A percentile compares a stretch with the other conserved stretches of the same genome.
These are phyloP conservation scores for Momotus momota DNA, from an alignment of 2,797 vertebrate species.

Conservation along the genomic window DNA sequence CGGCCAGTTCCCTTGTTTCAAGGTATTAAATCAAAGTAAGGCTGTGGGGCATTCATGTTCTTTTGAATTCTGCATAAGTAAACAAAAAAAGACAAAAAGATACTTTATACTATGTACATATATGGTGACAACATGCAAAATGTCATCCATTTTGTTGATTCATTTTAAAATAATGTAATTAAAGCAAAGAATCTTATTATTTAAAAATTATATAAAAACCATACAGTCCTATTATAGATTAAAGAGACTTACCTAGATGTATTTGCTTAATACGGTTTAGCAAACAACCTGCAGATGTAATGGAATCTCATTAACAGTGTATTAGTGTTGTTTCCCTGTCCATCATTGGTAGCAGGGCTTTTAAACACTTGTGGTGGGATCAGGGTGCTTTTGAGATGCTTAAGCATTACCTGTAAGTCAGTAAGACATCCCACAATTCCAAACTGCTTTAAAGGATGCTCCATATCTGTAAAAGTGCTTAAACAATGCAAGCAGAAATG, in stretches of 20 bases:
- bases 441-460: neutral
- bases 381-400: neutral
- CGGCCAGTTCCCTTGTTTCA: slow-evolving; percentile 1
- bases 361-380: neutral
- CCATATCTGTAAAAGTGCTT: neutral
- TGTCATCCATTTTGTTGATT: neutral
- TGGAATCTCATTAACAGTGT: neutral
- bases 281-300: neutral
- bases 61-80: neutral
- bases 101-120: neutral
- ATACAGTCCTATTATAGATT: neutral
- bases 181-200: neutral
- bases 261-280: neutral
- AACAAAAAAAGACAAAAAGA: neutral
- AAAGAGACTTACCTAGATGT: neutral
- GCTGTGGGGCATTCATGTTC: neutral
- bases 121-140: rapidly evolving
- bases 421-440: neutral
- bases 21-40: slow-evolving; percentile 18
- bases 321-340: neutral
- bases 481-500: neutral
- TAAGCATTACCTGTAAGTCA: neutral
- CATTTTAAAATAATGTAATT: neutral
- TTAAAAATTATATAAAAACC: neutral
- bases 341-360: rapidly evolving